Evolutionary conservation across 2,888 invertebrate genomes (phyloP).

Genomic region (Deroplatys truncata): DNA sequence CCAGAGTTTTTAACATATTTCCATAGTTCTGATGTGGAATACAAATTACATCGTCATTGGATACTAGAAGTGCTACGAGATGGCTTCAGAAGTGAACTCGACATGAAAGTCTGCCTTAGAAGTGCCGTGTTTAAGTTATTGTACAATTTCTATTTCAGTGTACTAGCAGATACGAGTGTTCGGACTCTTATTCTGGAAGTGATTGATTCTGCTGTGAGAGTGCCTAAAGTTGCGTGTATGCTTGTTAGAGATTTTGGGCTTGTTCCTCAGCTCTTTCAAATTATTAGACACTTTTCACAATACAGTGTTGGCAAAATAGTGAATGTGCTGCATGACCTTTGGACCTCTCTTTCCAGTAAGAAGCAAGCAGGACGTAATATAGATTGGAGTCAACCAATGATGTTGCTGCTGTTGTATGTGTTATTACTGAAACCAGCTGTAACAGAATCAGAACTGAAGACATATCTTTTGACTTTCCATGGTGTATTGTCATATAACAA

Average conservation of each 20-base stretch:
- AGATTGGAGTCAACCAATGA: background rate
- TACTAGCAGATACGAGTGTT: constrained; percentile 57
- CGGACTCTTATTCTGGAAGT: constrained; percentile 57
- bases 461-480: constrained; percentile 33
- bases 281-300: constrained; percentile 37
- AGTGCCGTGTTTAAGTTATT: constrained; percentile 74
- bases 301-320: constrained; percentile 29
- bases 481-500: constrained; percentile 26
- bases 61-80: constrained; percentile 71
- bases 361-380: background rate
- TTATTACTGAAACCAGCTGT: constrained; percentile 15
- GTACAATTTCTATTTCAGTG: constrained; percentile 63
- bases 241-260: constrained; percentile 61
- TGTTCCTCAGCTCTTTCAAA: constrained; percentile 61
- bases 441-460: constrained; percentile 1
- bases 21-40: constrained; percentile 19
- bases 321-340: background rate
- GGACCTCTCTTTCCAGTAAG: background rate
- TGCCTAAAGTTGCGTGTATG: constrained; percentile 62
- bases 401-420: constrained; percentile 24
- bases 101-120: constrained; percentile 68
- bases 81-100: constrained; percentile 70
- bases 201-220: constrained; percentile 57
- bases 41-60: constrained; percentile 62
- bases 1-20: constrained; percentile 85